A percentile compares a stretch with the other conserved stretches of the same genome.
phyloP scores from a whole-genome alignment of 2,888 invertebrate species.

The Drosophila neotestacea region DNA sequence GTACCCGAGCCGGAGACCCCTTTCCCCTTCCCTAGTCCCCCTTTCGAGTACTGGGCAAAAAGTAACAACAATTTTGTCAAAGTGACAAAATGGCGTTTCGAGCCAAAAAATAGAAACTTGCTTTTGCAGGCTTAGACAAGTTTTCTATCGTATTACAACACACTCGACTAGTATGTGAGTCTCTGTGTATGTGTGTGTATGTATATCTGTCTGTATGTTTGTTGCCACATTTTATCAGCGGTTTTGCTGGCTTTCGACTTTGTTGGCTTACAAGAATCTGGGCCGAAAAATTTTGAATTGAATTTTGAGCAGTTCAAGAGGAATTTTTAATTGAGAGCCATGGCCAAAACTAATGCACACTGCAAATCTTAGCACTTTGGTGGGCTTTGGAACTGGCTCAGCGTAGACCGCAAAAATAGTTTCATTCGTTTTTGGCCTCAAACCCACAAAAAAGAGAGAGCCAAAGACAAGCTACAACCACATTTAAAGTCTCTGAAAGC shows the following conservation, averaged over 20 bases:
- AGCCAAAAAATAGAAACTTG: slow-evolving; percentile 71
- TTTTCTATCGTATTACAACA: slow-evolving; percentile 43
- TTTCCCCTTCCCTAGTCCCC: background rate
- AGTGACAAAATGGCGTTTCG: slow-evolving; percentile 75
- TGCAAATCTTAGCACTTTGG: slow-evolving; percentile 60
- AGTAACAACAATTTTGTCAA: slow-evolving; percentile 78
- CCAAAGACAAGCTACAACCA: slow-evolving; percentile 53
- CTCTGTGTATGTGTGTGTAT: slow-evolving; percentile 15
- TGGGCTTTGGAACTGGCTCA: slow-evolving; percentile 15
- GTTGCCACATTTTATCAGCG: slow-evolving; percentile 68
- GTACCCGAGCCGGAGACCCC: slow-evolving; percentile 16
- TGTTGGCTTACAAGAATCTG: slow-evolving; percentile 55
- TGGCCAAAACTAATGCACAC: slow-evolving; percentile 47
- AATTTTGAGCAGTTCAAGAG: slow-evolving; percentile 72
- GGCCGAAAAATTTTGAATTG: slow-evolving; percentile 70
- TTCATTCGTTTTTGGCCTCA: slow-evolving; percentile 41
- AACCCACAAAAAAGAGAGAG: slow-evolving; percentile 14
- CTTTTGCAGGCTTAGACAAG: slow-evolving; percentile 66
- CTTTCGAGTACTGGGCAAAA: slow-evolving; percentile 27
- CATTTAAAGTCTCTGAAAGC: slow-evolving; percentile 75
- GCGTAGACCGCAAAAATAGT: slow-evolving; percentile 71
- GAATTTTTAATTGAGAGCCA: slow-evolving; percentile 76
- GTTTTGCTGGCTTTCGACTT: slow-evolving; percentile 68
- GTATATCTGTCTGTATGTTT: slow-evolving; percentile 23
- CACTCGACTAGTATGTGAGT: slow-evolving; percentile 15